A percentile compares a stretch with the other conserved stretches of the same genome.
phyloP scores from a whole-genome alignment of 2,888 invertebrate genomes.

The Catocala nupta region DNA sequence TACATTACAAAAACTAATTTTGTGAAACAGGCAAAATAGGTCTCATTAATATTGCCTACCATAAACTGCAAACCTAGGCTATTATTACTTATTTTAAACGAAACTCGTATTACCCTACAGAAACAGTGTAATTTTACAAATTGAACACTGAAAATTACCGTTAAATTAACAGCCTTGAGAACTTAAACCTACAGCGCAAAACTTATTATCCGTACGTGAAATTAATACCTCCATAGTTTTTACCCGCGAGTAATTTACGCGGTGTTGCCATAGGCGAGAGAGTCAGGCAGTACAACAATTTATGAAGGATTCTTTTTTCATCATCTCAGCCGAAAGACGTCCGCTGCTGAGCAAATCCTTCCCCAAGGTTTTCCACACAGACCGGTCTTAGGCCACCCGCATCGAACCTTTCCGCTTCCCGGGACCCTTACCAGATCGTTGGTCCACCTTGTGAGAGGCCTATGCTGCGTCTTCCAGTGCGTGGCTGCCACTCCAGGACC shows the following conservation, averaged over 20 bases:
- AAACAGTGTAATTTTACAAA: neutral
- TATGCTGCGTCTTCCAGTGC: too few relatives aligned
- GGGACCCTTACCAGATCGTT: too few relatives aligned
- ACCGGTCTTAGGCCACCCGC: too few relatives aligned
- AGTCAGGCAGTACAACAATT: neutral
- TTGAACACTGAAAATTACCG: neutral
- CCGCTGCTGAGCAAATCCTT: too few relatives aligned
- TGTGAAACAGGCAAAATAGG: neutral
- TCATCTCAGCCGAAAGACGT: too few relatives aligned
- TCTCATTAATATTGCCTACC: neutral
- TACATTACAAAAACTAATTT: neutral
- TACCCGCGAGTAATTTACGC: conserved; percentile 18
- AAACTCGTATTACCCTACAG: neutral
- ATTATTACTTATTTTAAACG: conserved; percentile 8
- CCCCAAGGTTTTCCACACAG: too few relatives aligned
- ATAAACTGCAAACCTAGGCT: neutral
- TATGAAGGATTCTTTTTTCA: too few relatives aligned
- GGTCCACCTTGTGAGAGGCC: too few relatives aligned
- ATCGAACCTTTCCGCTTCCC: too few relatives aligned
- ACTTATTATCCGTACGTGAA: conserved; percentile 12
- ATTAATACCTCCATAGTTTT: conserved; percentile 26
- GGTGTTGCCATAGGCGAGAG: conserved; percentile 9
- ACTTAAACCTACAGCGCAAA: conserved; percentile 2
- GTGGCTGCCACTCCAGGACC: too few relatives aligned
- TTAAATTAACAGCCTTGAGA: neutral